Conservation (phyloP, 1,140 invertebrate genomes). For the Subanguina moxae region DNA sequence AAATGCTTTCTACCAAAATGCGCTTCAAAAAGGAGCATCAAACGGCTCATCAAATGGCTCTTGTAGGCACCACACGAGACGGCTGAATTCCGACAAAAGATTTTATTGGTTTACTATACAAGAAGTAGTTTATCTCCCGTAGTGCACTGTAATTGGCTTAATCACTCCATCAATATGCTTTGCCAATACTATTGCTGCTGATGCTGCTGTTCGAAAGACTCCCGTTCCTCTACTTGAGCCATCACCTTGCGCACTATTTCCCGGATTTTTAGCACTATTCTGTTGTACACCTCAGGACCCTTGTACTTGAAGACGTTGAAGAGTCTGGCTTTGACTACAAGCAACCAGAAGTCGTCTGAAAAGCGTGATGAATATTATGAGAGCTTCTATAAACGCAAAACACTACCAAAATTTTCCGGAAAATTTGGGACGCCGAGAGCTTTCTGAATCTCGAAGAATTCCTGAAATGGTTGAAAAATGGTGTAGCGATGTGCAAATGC, state of each 20-base stretch:
- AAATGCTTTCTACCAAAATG: too few species aligned
- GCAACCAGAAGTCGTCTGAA: conserved; percentile 27
- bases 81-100: too few species aligned
- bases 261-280: conserved; percentile 27
- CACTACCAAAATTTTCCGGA: neutral
- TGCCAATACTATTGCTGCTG: too few species aligned
- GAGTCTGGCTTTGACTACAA: conserved; percentile 23
- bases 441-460: conserved; percentile 1
- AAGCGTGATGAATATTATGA: neutral
- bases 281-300: conserved; percentile 23
- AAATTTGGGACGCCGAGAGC: conserved; percentile 2
- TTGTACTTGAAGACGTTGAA: conserved; percentile 25
- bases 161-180: too few species aligned
- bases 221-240: conserved; percentile 13
- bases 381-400: neutral
- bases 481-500: too few species aligned
- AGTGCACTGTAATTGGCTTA: too few species aligned
- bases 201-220: neutral
- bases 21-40: too few species aligned
- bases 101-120: too few species aligned
- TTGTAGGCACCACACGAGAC: too few species aligned
- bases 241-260: conserved; percentile 18
- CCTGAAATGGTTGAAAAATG: neutral
- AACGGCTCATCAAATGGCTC: too few species aligned
- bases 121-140: too few species aligned